Conservation (phyloP, 2,113 vertebrate genomes). For the Tragulus kanchil region DNA sequence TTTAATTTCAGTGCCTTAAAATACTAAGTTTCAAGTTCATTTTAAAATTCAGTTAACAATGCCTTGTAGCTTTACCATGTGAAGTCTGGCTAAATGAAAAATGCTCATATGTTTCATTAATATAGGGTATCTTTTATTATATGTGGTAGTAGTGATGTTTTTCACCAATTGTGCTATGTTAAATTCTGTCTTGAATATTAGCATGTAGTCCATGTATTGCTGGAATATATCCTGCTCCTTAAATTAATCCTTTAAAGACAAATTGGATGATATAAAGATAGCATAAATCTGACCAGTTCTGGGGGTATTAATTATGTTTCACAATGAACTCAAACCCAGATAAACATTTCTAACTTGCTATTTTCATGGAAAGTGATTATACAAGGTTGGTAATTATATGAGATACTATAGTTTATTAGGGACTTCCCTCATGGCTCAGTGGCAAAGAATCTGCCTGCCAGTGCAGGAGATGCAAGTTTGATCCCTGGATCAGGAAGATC, state of each 20-base stretch:
- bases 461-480: background rate
- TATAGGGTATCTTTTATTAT: background rate
- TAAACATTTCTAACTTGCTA: conserved; percentile 48
- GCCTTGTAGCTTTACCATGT: conserved; percentile 13
- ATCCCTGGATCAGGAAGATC: background rate
- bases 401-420: conserved; percentile 4
- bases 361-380: conserved; percentile 48
- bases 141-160: background rate
- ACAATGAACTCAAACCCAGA: conserved; percentile 61
- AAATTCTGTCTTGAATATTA: conserved; percentile 17
- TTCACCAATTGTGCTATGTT: background rate
- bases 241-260: conserved; percentile 46
- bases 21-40: conserved; percentile 29
- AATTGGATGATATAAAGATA: conserved; percentile 58
- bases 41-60: conserved; percentile 20
- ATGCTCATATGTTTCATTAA: conserved; percentile 54
- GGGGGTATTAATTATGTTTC: conserved; percentile 49
- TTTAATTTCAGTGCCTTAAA: conserved; percentile 36
- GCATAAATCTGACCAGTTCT: conserved; percentile 56
- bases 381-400: background rate
- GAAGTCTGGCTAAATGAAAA: conserved; percentile 42
- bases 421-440: background rate
- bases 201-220: background rate
- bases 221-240: background rate
- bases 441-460: background rate